Evolutionary conservation across 1,140 invertebrate species (phyloP).

Genomic region (Drosophila suzukii): DNA sequence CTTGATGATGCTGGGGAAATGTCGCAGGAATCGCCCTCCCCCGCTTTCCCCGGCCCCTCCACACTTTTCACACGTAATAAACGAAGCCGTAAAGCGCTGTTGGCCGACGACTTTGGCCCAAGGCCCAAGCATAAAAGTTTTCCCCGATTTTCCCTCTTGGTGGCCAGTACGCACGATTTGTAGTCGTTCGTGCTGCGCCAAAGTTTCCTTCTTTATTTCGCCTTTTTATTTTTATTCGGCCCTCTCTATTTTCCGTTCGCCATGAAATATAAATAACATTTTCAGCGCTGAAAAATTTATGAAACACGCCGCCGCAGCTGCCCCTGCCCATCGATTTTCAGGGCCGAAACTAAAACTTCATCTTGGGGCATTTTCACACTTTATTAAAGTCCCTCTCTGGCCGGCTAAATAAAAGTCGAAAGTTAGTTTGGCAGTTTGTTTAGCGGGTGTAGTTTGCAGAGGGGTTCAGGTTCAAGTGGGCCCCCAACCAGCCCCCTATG

Average conservation of each 20-base stretch:
- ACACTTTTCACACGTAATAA: constrained; percentile 80
- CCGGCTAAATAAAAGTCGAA: constrained; percentile 68
- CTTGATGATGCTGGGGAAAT: constrained; percentile 58
- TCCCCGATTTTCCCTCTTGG: constrained; percentile 50
- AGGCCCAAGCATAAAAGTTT: constrained; percentile 65
- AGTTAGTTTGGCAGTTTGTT: constrained; percentile 62
- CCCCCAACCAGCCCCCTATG: neutral
- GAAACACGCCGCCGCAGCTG: constrained; percentile 67
- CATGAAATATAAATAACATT: constrained; percentile 83
- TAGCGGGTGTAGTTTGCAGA: constrained; percentile 52
- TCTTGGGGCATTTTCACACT: constrained; percentile 74
- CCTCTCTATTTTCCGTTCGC: constrained; percentile 37
- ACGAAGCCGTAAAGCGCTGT: constrained; percentile 74
- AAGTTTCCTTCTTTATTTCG: constrained; percentile 60
- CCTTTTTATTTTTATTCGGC: constrained; percentile 23
- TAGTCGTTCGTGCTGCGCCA: constrained; percentile 80
- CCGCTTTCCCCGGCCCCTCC: constrained; percentile 31
- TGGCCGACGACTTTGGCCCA: constrained; percentile 58
- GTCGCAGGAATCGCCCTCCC: constrained; percentile 46
- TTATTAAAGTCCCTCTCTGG: constrained; percentile 68
- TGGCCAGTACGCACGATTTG: constrained; percentile 73
- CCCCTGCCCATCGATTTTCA: constrained; percentile 68
- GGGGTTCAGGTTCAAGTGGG: constrained; percentile 12
- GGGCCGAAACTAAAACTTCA: constrained; percentile 55
- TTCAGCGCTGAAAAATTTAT: constrained; percentile 79